These are phyloP conservation scores for Fragum sueziense DNA, from an alignment of 2,888 invertebrate genomes.

Conservation along the genomic window DNA sequence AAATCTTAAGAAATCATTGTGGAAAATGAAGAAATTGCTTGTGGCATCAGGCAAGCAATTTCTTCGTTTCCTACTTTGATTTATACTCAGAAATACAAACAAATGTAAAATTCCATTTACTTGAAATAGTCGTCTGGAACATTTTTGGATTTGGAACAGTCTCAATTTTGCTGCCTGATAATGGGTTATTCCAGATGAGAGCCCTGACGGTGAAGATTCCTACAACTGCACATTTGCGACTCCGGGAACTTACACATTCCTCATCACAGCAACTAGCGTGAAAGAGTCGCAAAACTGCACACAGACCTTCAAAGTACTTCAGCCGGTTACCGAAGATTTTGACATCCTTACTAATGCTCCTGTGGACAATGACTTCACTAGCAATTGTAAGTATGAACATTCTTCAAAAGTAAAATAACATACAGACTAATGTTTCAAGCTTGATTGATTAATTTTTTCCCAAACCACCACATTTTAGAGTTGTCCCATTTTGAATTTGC, in stretches of 20 bases:
- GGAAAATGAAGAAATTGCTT: too few species aligned
- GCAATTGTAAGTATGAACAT: constrained; percentile 13
- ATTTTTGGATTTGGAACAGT: background rate
- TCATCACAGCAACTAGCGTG: constrained; percentile 66
- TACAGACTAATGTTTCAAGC: too few species aligned
- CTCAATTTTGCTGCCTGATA: background rate
- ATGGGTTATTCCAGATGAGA: constrained; percentile 62
- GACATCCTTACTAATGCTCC: constrained; percentile 58
- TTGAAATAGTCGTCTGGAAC: background rate
- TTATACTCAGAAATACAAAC: too few species aligned
- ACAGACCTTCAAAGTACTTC: constrained; percentile 65
- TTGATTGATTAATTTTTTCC: too few species aligned
- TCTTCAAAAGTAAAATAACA: background rate
- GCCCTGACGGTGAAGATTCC: constrained; percentile 69
- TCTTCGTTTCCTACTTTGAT: too few species aligned
- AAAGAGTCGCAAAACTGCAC: constrained; percentile 64
- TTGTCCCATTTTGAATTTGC: too few species aligned
- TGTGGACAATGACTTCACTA: constrained; percentile 10
- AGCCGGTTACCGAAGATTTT: constrained; percentile 64
- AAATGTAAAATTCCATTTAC: background rate
- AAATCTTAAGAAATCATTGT: too few species aligned
- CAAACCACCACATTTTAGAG: too few species aligned
- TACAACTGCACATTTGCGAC: constrained; percentile 64
- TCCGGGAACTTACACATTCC: constrained; percentile 61
- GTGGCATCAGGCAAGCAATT: too few species aligned